Evolutionary conservation across 35 echinoderm and acorn worm species (phyloP), one percentile per base, ranked within the genome.

Genomic region (Ptychodera flava): DNA sequence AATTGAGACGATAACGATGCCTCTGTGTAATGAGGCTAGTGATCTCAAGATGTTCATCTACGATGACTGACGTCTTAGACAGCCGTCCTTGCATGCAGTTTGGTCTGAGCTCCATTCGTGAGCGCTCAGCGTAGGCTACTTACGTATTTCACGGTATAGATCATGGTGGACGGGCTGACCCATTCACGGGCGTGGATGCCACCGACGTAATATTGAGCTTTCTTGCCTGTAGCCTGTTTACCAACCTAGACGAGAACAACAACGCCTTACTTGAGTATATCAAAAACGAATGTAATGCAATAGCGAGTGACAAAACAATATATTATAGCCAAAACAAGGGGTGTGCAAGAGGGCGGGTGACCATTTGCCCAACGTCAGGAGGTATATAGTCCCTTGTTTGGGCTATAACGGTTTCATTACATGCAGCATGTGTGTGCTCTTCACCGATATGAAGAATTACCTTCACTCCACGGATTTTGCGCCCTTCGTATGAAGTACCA

Each of bases 401-500:
- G n/a, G n/a, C n/a, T n/a, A n/a, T n/a, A n/a, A 22, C 22, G 45
- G 45, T 6, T 64, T 64, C 22, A 6, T 64, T 6, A 64, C 45
- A 64, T 6, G 6, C 6, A 64, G 45, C 45, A 12, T 64, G 22
- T 64, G 45, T 6, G 22, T 12, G 45, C 22, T 64, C 22, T 64
- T 64, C 22, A 6, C 22, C n/a, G n/a, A n/a, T 64, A 12, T 64
- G 45, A 64, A 12, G 22, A 64, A 64, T 64, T 64, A 64, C 92
- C 85, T 93, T 93, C 0, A 93, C 81, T 34, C 84, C 84, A 31
- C 85, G 77, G 37, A 93, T 88, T 31, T 45, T 83, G 32, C 92
- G 84, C 76, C 92, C 92, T 82, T 93, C 92, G 33, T 90, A 90
- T 1, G 88, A 90, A 16, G 38, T 90, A 0, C 88, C 92, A 0